phyloP scores from a whole-genome alignment of 2,888 invertebrate genomes.

The Drosophila bunnanda region DNA sequence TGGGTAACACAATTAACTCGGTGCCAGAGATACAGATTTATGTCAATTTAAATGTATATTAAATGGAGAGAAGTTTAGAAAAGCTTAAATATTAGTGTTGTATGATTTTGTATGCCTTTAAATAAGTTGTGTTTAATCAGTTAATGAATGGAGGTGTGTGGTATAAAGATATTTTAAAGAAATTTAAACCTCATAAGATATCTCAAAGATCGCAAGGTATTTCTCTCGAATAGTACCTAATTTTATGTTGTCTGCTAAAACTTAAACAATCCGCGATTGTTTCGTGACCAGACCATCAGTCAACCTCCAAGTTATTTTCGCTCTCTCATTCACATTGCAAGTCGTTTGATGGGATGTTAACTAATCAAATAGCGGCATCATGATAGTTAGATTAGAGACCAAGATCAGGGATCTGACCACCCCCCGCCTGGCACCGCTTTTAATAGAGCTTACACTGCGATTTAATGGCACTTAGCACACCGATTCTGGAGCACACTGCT shows the following conservation, averaged over 20 bases:
- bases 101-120: background rate
- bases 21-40: background rate
- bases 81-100: background rate
- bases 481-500: constrained; percentile 14
- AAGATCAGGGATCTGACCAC: background rate
- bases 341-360: constrained; percentile 9
- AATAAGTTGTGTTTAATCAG: constrained; percentile 3
- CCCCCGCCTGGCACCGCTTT: constrained; percentile 10
- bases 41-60: background rate
- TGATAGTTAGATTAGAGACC: constrained; percentile 26
- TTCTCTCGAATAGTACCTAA: background rate
- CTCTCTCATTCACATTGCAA: constrained; percentile 25
- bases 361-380: constrained; percentile 13
- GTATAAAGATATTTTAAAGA: background rate
- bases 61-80: background rate
- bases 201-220: constrained; percentile 3
- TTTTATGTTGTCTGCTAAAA: background rate
- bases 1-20: constrained; percentile 12
- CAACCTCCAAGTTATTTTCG: background rate
- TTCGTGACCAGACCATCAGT: constrained; percentile 20
- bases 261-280: background rate
- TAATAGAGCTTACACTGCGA: background rate
- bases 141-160: too few relatives aligned
- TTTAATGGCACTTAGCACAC: constrained; percentile 27
- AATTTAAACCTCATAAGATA: background rate